Base-by-base conservation (phyloP, 2,888 invertebrate species). In the Busseola fusca region DNA sequence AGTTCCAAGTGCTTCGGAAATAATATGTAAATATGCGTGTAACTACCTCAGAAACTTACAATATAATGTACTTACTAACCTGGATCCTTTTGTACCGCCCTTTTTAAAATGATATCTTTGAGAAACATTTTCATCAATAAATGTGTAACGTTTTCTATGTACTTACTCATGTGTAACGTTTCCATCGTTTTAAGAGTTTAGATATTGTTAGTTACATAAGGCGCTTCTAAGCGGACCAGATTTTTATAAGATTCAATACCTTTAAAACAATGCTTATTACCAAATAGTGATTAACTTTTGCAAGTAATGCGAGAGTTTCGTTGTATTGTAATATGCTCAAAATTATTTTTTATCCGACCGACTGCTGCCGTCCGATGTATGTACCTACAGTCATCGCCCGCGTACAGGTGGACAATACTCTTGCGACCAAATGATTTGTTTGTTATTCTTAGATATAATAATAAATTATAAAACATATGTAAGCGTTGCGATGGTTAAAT, bases 41-140 rank as follows among this genome's bases (percentile, higher is more conserved):
- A 60, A 16, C 78, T 78, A 74, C 78, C 74, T 74, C 74, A 60
- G 18, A 25, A 34, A 78, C 30, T n/a, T 18, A 45, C 42, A 40
- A 14, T 18, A 25, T 21, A 52, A 16, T 27, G 27, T 48, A 30
- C 2, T n/a, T 18, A 12, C 21, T 4, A 48, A 34, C 2, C 9
- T 27, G 37, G 21, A 48, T 14, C 40, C 21, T 60, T 73, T 74
- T 78, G 25, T 71, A 71, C n/a, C 34, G 59, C 78, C 48, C 34
- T 34, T 78, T 74, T 48, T 12, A 1, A 18, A 58, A 58, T 68
- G 18, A 34, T 58, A 21, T n/a, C 30, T n/a, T 2, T 14, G 7
- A n/a, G 34, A 5, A 25, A 40, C 30, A 4, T 10, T 37, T 40
- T 70, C 12, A 12, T 30, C 3, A 34, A 34, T 62, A 16, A n/a